phyloP scores from a whole-genome alignment of 2,113 vertebrate species.

The Myrmophylax atrothorax region DNA sequence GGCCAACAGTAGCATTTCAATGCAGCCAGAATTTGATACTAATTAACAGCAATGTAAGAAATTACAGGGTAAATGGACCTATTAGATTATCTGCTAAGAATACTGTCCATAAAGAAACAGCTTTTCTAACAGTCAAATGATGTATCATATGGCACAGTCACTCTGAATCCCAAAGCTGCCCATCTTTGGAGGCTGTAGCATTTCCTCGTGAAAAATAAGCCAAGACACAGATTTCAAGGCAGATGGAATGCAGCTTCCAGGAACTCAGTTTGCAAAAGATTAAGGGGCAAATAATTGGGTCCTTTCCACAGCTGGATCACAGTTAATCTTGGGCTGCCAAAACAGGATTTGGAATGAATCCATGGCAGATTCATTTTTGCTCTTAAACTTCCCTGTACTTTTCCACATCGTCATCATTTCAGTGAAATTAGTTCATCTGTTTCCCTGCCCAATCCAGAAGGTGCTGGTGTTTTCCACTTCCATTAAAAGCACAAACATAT shows the following conservation, averaged over 20 bases:
- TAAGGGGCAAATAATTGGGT: slow-evolving; percentile 44
- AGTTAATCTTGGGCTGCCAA: slow-evolving; percentile 32
- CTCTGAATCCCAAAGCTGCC: slow-evolving; percentile 45
- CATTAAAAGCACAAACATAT: slow-evolving; percentile 1
- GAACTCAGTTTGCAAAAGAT: slow-evolving; percentile 28
- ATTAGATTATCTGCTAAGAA: slow-evolving; percentile 34
- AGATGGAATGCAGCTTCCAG: slow-evolving; percentile 42
- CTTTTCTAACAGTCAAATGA: slow-evolving; percentile 24
- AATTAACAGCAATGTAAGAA: slow-evolving; percentile 33
- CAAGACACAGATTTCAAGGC: slow-evolving; percentile 48
- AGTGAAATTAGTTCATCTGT: slow-evolving; percentile 11
- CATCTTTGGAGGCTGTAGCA: background rate
- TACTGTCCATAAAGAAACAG: slow-evolving; percentile 7
- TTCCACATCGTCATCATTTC: background rate
- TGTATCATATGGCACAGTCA: slow-evolving; percentile 37
- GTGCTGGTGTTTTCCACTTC: slow-evolving; percentile 6
- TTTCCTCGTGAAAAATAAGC: slow-evolving; percentile 34
- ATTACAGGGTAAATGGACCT: slow-evolving; percentile 23
- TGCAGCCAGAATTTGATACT: background rate
- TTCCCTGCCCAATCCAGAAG: slow-evolving; percentile 6
- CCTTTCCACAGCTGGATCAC: slow-evolving; percentile 49
- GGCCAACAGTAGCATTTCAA: background rate
- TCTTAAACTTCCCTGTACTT: slow-evolving; percentile 25
- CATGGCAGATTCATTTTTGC: background rate
- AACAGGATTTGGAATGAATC: background rate